Evolutionary conservation across 1,140 invertebrate species (phyloP).

Genomic region (Micrasema longulum): DNA sequence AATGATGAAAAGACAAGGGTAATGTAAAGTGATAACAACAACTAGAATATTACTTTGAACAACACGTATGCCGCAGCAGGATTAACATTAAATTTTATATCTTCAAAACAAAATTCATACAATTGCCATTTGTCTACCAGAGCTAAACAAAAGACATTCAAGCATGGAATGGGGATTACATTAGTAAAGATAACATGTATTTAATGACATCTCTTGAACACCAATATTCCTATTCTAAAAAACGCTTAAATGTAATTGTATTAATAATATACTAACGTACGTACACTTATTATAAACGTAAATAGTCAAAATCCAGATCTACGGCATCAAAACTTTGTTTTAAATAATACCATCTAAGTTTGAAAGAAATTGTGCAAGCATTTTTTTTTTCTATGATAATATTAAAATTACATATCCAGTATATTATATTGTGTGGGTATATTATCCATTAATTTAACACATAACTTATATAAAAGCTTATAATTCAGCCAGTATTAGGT

Average conservation of each 20-base stretch:
- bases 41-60: slow-evolving; percentile 53
- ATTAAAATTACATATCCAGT: too few species aligned
- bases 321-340: neutral
- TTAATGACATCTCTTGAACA: neutral
- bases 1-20: slow-evolving; percentile 50
- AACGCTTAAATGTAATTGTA: neutral
- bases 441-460: too few species aligned
- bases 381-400: too few species aligned
- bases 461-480: too few species aligned
- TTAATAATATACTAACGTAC: neutral
- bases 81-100: slow-evolving; percentile 8
- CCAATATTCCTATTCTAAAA: neutral
- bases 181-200: neutral
- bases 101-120: neutral
- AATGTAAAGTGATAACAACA: slow-evolving; percentile 52
- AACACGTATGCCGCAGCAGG: slow-evolving; percentile 46
- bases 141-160: slow-evolving; percentile 4
- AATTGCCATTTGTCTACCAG: slow-evolving; percentile 17
- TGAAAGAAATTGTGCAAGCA: neutral
- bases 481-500: too few species aligned
- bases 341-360: neutral
- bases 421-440: too few species aligned
- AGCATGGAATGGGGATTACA: neutral
- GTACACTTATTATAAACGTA: too few species aligned
- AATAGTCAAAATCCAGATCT: too few species aligned